These are phyloP conservation scores for Ellobius talpinus DNA, from an alignment of 2,113 vertebrate genomes.

Conservation along the genomic window DNA sequence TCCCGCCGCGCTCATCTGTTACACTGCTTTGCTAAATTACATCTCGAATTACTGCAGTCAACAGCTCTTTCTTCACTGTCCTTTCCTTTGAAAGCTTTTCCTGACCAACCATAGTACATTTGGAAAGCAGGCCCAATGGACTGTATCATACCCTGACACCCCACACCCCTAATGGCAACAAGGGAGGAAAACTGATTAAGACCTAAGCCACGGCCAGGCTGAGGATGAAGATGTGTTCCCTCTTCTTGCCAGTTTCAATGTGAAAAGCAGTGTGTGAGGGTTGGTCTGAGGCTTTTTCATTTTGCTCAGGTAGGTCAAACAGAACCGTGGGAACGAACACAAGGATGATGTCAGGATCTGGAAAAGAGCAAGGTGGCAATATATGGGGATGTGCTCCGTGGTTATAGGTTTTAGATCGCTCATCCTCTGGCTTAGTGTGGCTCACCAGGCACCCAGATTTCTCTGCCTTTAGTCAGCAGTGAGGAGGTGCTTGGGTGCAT, in stretches of 20 bases:
- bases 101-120: slow-evolving; percentile 58
- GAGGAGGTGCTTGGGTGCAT: slow-evolving; percentile 43
- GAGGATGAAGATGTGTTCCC: slow-evolving; percentile 59
- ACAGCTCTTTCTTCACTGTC: slow-evolving; percentile 1
- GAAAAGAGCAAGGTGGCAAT: slow-evolving; percentile 82
- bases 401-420: slow-evolving; percentile 38
- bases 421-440: neutral
- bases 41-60: neutral
- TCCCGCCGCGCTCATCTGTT: neutral
- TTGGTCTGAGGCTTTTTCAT: slow-evolving; percentile 83
- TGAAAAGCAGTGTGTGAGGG: slow-evolving; percentile 58
- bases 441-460: slow-evolving; percentile 20
- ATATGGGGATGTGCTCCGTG: slow-evolving; percentile 80
- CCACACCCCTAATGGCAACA: slow-evolving; percentile 14
- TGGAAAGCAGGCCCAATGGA: slow-evolving; percentile 52
- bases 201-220: slow-evolving; percentile 34
- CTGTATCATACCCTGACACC: neutral
- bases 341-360: slow-evolving; percentile 82
- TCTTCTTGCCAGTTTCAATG: slow-evolving; percentile 16
- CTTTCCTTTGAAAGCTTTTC: slow-evolving; percentile 45
- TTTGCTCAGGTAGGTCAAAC: slow-evolving; percentile 86
- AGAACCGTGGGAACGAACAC: slow-evolving; percentile 80
- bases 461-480: slow-evolving; percentile 45
- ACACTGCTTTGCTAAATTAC: slow-evolving; percentile 13
- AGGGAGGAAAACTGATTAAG: slow-evolving; percentile 61